phyloP scores from a whole-genome alignment of 1,140 invertebrate species.

The Cataglyphis hispanica region DNA sequence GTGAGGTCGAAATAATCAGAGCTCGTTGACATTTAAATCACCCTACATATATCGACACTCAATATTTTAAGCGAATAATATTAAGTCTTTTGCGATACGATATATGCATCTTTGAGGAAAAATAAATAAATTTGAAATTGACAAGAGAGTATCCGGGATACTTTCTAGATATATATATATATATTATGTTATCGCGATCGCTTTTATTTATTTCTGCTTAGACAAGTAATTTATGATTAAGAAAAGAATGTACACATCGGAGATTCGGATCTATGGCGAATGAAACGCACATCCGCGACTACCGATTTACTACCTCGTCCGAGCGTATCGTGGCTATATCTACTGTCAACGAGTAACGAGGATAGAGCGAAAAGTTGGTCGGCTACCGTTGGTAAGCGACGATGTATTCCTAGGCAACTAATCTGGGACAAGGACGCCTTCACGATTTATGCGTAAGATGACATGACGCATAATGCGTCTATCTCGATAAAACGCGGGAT shows the following conservation, averaged over 20 bases:
- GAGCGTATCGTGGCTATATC: conserved; percentile 77
- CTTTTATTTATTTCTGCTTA: conserved; percentile 20
- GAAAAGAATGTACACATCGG: not conserved
- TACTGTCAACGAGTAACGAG: conserved; percentile 73
- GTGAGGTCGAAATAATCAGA: conserved; percentile 36
- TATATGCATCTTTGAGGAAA: not conserved
- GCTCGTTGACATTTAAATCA: conserved; percentile 24
- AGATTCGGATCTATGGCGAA: not conserved
- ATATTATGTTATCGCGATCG: not conserved
- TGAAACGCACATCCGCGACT: conserved; percentile 13
- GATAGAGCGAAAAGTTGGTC: conserved; percentile 79
- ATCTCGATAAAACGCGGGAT: conserved; percentile 34
- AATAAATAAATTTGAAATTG: not conserved
- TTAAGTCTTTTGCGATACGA: not conserved
- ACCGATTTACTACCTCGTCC: conserved; percentile 58
- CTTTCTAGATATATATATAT: no score
- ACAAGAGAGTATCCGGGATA: not conserved
- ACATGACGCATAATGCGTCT: conserved; percentile 62
- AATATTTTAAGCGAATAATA: not conserved
- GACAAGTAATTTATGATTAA: not conserved
- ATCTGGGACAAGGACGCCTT: conserved; percentile 82
- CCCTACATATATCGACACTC: conserved; percentile 3
- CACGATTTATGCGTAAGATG: conserved; percentile 73
- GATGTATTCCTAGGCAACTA: conserved; percentile 76
- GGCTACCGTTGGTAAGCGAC: conserved; percentile 66